phyloP scores from a whole-genome alignment of 2,113 vertebrate species.

The Toxotes chatareus region DNA sequence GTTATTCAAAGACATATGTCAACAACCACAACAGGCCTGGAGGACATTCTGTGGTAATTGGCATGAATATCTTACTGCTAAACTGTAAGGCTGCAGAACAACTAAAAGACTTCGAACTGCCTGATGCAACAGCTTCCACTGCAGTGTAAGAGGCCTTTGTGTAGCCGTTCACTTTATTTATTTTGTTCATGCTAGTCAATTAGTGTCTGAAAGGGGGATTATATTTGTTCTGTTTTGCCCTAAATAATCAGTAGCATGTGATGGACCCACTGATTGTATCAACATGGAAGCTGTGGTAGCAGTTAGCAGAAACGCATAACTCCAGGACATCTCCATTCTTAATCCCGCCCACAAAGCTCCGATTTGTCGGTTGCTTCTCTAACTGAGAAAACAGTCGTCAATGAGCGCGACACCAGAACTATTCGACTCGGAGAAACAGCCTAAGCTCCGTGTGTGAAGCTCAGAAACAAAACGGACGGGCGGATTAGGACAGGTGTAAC shows the following conservation, averaged over 20 bases:
- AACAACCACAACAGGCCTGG: conserved; percentile 31
- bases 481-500: conserved; percentile 30
- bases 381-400: neutral
- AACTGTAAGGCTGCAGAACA: conserved; percentile 11
- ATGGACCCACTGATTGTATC: too few relatives aligned
- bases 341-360: neutral
- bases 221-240: neutral
- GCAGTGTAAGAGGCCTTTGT: conserved; percentile 33
- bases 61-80: conserved; percentile 14
- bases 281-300: too few relatives aligned
- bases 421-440: conserved; percentile 4
- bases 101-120: conserved; percentile 14
- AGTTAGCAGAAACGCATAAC: too few relatives aligned
- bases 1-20: conserved; percentile 48
- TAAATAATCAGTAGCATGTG: neutral
- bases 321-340: neutral
- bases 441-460: neutral
- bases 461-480: conserved; percentile 27
- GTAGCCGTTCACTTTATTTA: neutral
- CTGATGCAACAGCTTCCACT: conserved; percentile 52
- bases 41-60: conserved; percentile 43
- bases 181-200: neutral
- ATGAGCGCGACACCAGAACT: conserved; percentile 8
- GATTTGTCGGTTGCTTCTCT: neutral
- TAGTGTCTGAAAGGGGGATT: neutral